Evolutionary conservation across 2,888 invertebrate genomes (phyloP).

Genomic region (Drosophila emarginata): DNA sequence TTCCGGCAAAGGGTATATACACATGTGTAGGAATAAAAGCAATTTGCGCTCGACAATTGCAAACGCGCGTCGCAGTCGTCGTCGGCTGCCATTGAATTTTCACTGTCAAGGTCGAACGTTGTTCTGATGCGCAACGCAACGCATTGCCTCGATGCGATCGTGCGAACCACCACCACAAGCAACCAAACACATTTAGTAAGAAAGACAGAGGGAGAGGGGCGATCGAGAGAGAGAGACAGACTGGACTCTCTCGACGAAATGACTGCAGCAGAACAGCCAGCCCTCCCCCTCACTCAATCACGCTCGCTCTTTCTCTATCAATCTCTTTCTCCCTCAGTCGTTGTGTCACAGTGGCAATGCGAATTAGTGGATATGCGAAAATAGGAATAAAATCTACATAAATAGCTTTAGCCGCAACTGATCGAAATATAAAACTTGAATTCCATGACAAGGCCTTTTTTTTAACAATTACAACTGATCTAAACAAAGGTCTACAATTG

Average conservation of each 20-base stretch:
- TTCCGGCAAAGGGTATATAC: not conserved
- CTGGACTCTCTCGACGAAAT: conserved; percentile 23
- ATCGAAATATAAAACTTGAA: no score
- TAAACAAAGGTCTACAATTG: no score
- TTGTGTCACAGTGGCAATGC: conserved; percentile 20
- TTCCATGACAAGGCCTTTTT: no score
- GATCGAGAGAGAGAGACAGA: conserved; percentile 14
- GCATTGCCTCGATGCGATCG: conserved; percentile 52
- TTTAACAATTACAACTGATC: no score
- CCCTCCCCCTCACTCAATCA: not conserved
- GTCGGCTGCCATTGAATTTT: conserved; percentile 70
- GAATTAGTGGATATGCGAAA: not conserved
- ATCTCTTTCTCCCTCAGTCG: conserved; percentile 2
- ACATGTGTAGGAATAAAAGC: conserved; percentile 29
- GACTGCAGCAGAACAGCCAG: conserved; percentile 9
- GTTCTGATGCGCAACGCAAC: conserved; percentile 78
- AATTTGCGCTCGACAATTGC: conserved; percentile 74
- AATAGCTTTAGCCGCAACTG: no score
- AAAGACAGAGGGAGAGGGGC: conserved; percentile 6
- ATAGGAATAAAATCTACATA: not conserved
- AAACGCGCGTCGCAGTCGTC: conserved; percentile 62
- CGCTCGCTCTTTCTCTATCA: not conserved
- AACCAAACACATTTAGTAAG: conserved; percentile 10
- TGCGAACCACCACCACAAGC: conserved; percentile 22
- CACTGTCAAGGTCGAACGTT: conserved; percentile 81